These are phyloP conservation scores for Hucho hucho DNA, from an alignment of 2,113 vertebrate genomes.

Conservation along the genomic window DNA sequence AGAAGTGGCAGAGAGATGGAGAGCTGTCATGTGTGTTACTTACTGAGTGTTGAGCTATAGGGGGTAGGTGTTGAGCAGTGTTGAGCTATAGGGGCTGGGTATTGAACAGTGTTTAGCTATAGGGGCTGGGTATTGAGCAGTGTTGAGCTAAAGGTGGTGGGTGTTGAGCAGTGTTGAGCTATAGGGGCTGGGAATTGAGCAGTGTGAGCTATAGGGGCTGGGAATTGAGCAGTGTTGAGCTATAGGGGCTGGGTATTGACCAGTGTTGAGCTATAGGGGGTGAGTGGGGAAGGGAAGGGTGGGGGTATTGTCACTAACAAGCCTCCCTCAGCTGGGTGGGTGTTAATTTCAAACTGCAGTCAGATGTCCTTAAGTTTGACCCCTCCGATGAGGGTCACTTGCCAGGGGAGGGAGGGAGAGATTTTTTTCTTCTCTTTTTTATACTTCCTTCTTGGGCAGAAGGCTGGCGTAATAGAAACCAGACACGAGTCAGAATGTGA, in stretches of 20 bases:
- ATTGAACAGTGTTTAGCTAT: too few species aligned
- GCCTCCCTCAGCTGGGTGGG: constrained; percentile 46
- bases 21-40: constrained; percentile 32
- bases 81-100: too few species aligned
- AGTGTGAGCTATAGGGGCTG: too few species aligned
- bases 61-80: background rate
- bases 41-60: too few species aligned
- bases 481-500: constrained; percentile 67
- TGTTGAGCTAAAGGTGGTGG: too few species aligned
- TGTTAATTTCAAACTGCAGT: constrained; percentile 57
- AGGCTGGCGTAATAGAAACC: constrained; percentile 69
- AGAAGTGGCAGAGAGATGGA: constrained; percentile 14
- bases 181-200: too few species aligned
- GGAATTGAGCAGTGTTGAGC: constrained; percentile 11
- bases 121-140: too few species aligned
- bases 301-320: constrained; percentile 49
- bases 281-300: constrained; percentile 23
- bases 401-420: background rate
- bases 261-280: background rate
- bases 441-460: constrained; percentile 63
- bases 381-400: constrained; percentile 62
- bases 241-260: background rate
- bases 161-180: too few species aligned
- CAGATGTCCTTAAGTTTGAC: constrained; percentile 64
- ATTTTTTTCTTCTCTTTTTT: constrained; percentile 50